phyloP scores from a whole-genome alignment of 2,113 vertebrate genomes.

The Panthera uncia region DNA sequence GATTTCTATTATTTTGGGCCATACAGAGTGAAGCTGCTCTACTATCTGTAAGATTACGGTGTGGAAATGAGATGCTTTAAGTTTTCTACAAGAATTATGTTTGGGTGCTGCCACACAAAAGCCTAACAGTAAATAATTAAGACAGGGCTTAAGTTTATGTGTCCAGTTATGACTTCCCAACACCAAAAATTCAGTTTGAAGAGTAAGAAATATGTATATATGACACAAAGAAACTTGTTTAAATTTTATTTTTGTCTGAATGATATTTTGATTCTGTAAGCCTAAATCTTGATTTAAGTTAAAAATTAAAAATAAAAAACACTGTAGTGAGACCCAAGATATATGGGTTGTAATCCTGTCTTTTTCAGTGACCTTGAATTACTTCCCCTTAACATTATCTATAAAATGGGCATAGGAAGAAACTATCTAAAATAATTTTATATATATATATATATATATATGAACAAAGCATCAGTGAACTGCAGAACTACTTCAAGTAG shows the following conservation, averaged over 20 bases:
- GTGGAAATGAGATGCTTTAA: background rate
- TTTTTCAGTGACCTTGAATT: background rate
- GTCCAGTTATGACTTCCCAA: background rate
- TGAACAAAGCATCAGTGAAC: too few species aligned
- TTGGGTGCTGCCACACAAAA: background rate
- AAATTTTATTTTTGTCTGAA: background rate
- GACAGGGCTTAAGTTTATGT: background rate
- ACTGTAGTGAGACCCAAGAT: background rate
- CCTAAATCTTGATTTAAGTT: background rate
- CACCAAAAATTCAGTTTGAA: background rate
- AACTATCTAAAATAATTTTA: background rate
- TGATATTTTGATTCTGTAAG: background rate
- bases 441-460: too few species aligned
- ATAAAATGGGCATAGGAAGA: background rate
- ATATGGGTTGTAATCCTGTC: background rate
- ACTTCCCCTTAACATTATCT: background rate
- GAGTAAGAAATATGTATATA: background rate
- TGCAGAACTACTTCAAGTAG: background rate
- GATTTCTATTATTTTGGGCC: background rate
- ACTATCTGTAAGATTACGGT: background rate
- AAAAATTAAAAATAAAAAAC: background rate
- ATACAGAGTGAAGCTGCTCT: background rate
- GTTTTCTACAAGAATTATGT: background rate
- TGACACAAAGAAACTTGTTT: background rate
- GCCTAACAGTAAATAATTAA: background rate